Evolutionary conservation across 2,113 vertebrate genomes (phyloP), one percentile per base, ranked within the genome.

Genomic region (Pseudonaja textilis): DNA sequence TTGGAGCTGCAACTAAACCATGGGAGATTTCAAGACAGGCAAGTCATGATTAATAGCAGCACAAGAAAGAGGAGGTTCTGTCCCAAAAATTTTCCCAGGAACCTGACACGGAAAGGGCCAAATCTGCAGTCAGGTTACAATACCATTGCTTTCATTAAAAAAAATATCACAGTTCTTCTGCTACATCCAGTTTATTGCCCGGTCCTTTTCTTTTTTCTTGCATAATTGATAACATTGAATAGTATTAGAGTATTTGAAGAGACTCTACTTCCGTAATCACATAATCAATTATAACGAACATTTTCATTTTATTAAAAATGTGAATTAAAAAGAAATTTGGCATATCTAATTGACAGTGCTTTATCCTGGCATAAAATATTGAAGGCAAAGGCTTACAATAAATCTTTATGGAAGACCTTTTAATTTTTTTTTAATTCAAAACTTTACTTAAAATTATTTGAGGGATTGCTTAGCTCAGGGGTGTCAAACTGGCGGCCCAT

Each of bases 11-110:
- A 97, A 99, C 99, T 94, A 99, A 99, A 97, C 99, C 99, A n/a
- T 99, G 99, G 99, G 99, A 99, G 97, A 99, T 99, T 97, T 99
- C 99, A n/a, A 98, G 98, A 98, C 99, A 99, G 99, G 99, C 98
- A 97, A 98, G 98, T 97, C 91, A 97, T 98, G 98, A 98, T 98
- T 98, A 98, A 98, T 98, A 97, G 96, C 96, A 94, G 95, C 94
- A 96, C 95, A 97, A 94, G 74, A 92, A 97, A 95, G 94, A 96
- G 96, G 96, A 94, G 96, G 93, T 94, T 94, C 95, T 94, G 93
- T 95, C 34, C 2, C 92, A 90, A 94, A 93, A 89, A 93, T 96
- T 97, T 97, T 97, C 96, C 97, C 97, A 97, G 97, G 95, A 96
- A 94, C 95, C 96, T 74, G 92, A 91, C 96, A 96, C 95, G 91